These are phyloP conservation scores for Pangasius djambal DNA, from an alignment of 2,797 vertebrate species.

Conservation along the genomic window DNA sequence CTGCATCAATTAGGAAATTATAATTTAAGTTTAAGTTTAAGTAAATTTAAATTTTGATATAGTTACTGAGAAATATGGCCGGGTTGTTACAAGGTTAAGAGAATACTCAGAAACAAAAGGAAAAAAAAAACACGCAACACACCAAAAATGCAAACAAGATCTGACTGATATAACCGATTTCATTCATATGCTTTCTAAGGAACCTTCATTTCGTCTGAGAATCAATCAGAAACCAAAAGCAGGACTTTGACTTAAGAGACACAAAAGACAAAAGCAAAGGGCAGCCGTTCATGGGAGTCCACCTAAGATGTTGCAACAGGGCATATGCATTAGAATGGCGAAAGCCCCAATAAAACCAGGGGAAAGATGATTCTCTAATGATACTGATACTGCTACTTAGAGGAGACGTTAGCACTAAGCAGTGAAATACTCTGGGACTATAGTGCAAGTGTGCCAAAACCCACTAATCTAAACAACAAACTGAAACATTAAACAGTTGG, in stretches of 20 bases:
- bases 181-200: neutral
- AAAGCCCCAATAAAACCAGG: neutral
- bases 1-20: neutral
- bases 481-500: slow-evolving; percentile 1
- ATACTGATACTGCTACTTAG: neutral
- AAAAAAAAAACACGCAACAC: neutral
- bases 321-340: slow-evolving; percentile 23
- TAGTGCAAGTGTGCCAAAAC: neutral
- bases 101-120: neutral
- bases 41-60: too few species aligned
- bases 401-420: neutral
- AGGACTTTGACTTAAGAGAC: neutral
- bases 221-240: slow-evolving; percentile 21
- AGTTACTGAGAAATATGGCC: neutral
- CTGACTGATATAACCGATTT: neutral
- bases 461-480: neutral
- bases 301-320: neutral
- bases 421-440: neutral
- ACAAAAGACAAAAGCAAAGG: slow-evolving; percentile 17
- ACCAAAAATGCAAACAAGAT: neutral
- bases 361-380: neutral
- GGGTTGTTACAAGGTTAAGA: neutral
- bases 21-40: too few species aligned
- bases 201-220: neutral
- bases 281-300: slow-evolving; percentile 23